Evolutionary conservation across 2,797 vertebrate species (phyloP).

Genomic region (Sylvilagus floridanus): DNA sequence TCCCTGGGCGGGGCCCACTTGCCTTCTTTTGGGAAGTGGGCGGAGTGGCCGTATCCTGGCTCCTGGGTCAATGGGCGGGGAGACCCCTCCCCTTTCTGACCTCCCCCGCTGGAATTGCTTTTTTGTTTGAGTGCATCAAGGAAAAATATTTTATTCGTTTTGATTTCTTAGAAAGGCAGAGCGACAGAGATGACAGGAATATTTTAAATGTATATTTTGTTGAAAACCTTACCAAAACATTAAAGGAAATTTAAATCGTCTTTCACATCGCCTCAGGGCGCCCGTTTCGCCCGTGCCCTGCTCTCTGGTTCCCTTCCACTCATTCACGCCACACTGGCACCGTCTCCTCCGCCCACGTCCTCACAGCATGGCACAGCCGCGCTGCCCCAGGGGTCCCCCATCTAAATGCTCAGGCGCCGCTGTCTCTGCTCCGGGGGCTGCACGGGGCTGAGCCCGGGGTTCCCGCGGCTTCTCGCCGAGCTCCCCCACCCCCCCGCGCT

Average conservation of each 20-base stretch:
- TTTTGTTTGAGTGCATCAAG: not conserved
- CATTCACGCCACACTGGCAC: too few relatives aligned
- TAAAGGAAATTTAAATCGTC: constrained; percentile 8
- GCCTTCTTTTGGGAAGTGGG: not conserved
- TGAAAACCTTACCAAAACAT: constrained; percentile 2
- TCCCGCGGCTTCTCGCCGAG: not conserved
- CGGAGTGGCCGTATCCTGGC: not conserved
- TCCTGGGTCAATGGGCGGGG: not conserved
- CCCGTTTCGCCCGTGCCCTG: too few relatives aligned
- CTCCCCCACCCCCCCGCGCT: too few relatives aligned
- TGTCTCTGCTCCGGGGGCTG: too few relatives aligned
- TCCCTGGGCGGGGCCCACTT: not conserved
- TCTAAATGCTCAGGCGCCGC: not conserved
- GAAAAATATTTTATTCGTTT: too few relatives aligned
- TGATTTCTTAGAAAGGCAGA: too few relatives aligned
- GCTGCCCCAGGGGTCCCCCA: not conserved
- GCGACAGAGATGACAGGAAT: not conserved
- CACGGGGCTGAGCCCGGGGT: not conserved
- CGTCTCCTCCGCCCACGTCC: too few relatives aligned
- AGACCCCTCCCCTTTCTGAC: not conserved
- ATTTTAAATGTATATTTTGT: constrained; percentile 5
- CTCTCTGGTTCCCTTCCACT: not conserved
- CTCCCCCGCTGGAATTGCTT: not conserved
- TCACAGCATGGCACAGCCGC: not conserved
- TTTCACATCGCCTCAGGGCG: too few relatives aligned